A percentile compares a stretch with the other conserved stretches of the same genome.
These are phyloP conservation scores for Drosophila watanabei DNA, from an alignment of 1,140 invertebrate species.

Conservation along the genomic window DNA sequence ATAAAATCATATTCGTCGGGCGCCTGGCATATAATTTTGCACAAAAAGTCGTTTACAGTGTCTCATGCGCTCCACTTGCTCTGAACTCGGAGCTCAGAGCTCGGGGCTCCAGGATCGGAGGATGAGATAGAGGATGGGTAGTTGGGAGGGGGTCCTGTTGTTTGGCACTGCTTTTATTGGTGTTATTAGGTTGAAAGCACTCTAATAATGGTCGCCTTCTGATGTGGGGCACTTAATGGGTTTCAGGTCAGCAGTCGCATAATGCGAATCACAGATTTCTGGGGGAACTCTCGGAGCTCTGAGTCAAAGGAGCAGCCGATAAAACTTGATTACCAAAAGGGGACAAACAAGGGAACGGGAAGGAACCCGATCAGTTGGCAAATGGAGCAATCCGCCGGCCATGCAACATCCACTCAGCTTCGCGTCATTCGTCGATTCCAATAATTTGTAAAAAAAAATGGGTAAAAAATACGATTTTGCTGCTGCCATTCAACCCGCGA, in stretches of 20 bases:
- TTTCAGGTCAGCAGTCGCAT: slow-evolving; percentile 78
- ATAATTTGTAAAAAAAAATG: slow-evolving; percentile 54
- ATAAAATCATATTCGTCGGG: slow-evolving; percentile 84
- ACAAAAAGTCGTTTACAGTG: slow-evolving; percentile 69
- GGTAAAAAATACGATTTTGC: slow-evolving; percentile 43
- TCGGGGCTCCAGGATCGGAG: slow-evolving; percentile 2
- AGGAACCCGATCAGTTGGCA: slow-evolving; percentile 25
- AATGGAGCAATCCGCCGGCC: slow-evolving; percentile 41
- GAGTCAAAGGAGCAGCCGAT: slow-evolving; percentile 38
- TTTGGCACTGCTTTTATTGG: slow-evolving; percentile 76
- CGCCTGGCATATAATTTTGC: slow-evolving; percentile 76
- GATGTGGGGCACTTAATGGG: slow-evolving; percentile 74
- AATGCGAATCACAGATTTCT: slow-evolving; percentile 80
- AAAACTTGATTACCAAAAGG: slow-evolving; percentile 51
- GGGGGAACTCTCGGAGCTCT: slow-evolving; percentile 4
- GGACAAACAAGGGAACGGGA: not conserved
- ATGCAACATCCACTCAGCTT: slow-evolving; percentile 12
- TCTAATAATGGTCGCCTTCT: slow-evolving; percentile 66
- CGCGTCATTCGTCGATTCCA: slow-evolving; percentile 18
- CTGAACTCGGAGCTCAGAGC: not conserved
- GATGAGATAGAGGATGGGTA: not conserved
- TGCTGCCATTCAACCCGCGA: slow-evolving; percentile 63
- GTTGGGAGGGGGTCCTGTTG: slow-evolving; percentile 41
- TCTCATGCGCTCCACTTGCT: slow-evolving; percentile 52
- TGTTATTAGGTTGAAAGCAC: slow-evolving; percentile 84